Base-by-base conservation (phyloP, 1,140 invertebrate species). In the Acromyrmex heyeri region DNA sequence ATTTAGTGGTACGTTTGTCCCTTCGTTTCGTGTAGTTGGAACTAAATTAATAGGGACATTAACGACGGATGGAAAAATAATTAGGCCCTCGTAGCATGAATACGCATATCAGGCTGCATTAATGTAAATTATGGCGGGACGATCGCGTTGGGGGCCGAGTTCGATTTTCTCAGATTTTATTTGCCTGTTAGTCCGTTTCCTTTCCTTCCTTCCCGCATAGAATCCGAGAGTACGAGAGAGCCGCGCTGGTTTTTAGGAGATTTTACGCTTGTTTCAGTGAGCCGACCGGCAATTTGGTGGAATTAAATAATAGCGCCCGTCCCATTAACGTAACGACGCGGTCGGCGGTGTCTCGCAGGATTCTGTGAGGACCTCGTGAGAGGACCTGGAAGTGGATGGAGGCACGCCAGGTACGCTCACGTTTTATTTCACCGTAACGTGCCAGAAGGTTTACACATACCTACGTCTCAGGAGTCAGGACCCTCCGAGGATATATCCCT, bases 261-360 rank as follows among this genome's bases (percentile, higher is more conserved):
- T 75, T 91, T 90, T 90, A 90, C 88, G 89, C 89, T 73, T 86
- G 86, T 88, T 91, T 82, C 86, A 61, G 89, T 55, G 81, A 77
- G 67, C 65, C 87, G 90, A 30, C 64, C 61, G 75, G 87, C 81
- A 91, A 90, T 91, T 91, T 88, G 64, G 83, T 87, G 69, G 78
- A 91, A 91, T 91, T 91, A 91, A 91, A 91, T 91, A 91, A 91
- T 91, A 91, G 87, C 86, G 79, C 65, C 89, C 89, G 88, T 88
- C 90, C 89, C 89, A 91, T 91, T 91, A 90, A 91, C 83, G 86
- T 88, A 91, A 91, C 89, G 83, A 90, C 69, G 64, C 75, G 88
- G 70, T 61, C 53, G 86, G 75, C 70, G 88, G 75, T 90, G 88
- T 89, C 89, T 83, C 88, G 78, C 76, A 77, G 86, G 88, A 91